Evolutionary conservation across 1,140 invertebrate species (phyloP).

Genomic region (Drepana arcuata): DNA sequence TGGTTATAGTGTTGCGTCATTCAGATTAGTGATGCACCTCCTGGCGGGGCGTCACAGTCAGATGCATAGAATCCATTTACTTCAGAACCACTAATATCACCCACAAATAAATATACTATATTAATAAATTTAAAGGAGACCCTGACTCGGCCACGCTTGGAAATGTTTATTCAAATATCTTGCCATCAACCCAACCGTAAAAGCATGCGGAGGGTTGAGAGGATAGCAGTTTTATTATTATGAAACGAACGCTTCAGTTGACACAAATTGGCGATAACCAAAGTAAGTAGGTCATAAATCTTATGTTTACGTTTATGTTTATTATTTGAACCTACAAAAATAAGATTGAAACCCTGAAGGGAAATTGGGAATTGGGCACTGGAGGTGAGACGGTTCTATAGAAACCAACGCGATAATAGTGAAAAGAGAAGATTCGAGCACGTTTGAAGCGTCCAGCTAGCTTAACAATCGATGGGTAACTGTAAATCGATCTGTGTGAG

Average conservation of each 20-base stretch:
- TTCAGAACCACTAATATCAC: conserved; percentile 25
- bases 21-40: conserved; percentile 43
- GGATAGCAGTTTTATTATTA: conserved; percentile 65
- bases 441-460: too few species aligned
- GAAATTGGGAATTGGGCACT: neutral
- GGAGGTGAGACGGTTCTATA: neutral
- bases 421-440: conserved; percentile 8
- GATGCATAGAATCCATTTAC: conserved; percentile 16
- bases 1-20: conserved; percentile 64
- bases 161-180: conserved; percentile 71
- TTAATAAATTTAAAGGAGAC: conserved; percentile 46
- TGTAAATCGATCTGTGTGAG: conserved; percentile 44
- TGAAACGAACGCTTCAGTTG: conserved; percentile 67
- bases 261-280: conserved; percentile 65
- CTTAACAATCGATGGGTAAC: conserved; percentile 29
- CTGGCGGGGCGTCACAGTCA: conserved; percentile 40
- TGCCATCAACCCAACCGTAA: conserved; percentile 63
- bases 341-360: conserved; percentile 15
- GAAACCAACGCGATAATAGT: neutral
- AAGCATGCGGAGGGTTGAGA: conserved; percentile 53
- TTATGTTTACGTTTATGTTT: conserved; percentile 42
- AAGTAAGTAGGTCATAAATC: conserved; percentile 44
- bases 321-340: conserved; percentile 29
- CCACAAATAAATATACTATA: conserved; percentile 37
- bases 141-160: conserved; percentile 31